Evolutionary conservation across 2,888 invertebrate genomes (phyloP).

Genomic region (Brachylomia viminalis): DNA sequence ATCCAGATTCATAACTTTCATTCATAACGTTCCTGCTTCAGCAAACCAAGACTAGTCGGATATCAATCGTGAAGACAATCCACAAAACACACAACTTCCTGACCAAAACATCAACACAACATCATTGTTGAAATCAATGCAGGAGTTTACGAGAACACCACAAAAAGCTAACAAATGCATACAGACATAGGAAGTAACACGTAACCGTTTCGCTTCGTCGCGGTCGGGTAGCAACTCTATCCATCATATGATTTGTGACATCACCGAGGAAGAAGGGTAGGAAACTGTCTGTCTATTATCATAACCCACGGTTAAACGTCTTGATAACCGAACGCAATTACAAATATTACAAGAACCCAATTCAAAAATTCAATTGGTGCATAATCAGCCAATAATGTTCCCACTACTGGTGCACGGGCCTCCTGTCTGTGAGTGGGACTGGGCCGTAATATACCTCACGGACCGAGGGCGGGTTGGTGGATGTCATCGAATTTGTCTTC

Average conservation of each 20-base stretch:
- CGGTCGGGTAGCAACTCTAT: slow-evolving; percentile 42
- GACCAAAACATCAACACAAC: slow-evolving; percentile 33
- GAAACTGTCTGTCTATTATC: neutral
- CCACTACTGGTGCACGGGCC: no score
- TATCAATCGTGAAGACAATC: neutral
- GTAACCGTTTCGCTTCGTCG: slow-evolving; percentile 54
- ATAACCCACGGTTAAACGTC: neutral
- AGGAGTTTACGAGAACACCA: slow-evolving; percentile 53
- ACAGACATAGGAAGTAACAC: slow-evolving; percentile 58
- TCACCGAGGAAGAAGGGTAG: slow-evolving; percentile 38
- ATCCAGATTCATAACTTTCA: no score
- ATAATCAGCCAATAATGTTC: no score
- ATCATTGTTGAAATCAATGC: slow-evolving; percentile 44
- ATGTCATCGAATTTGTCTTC: no score
- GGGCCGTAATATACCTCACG: no score
- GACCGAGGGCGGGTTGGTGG: no score
- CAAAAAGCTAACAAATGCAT: slow-evolving; percentile 43
- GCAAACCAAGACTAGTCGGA: no score
- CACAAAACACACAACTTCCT: slow-evolving; percentile 44
- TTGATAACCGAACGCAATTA: neutral
- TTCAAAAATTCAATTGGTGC: neutral
- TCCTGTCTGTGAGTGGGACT: no score
- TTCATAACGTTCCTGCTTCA: neutral
- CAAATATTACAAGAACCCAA: no score
- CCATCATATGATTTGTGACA: slow-evolving; percentile 47